A percentile compares a stretch with the other conserved stretches of the same genome.
These are phyloP conservation scores for Petrocephalus zakoni DNA, from an alignment of 2,113 vertebrate species.

Conservation along the genomic window DNA sequence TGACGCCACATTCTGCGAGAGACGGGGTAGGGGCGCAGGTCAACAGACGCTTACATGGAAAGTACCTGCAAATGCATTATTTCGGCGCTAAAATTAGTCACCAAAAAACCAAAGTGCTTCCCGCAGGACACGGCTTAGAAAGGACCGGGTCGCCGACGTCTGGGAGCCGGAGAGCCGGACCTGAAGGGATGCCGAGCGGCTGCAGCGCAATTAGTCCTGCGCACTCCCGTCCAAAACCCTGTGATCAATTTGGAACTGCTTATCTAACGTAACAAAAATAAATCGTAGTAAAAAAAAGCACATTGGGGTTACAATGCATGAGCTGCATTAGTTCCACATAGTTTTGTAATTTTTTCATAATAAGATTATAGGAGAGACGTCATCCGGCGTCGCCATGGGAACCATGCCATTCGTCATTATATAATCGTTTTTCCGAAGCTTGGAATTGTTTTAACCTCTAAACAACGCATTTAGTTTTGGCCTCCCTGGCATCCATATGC, in stretches of 20 bases:
- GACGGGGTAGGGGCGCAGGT: background rate
- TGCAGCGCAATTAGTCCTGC: too few species aligned
- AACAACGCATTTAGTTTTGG: background rate
- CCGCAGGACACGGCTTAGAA: background rate
- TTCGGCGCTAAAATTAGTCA: background rate
- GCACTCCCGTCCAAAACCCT: background rate
- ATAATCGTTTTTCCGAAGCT: background rate
- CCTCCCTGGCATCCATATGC: background rate
- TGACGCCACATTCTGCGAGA: background rate
- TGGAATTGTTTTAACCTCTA: background rate
- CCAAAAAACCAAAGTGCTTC: background rate
- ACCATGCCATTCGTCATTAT: background rate
- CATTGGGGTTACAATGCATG: background rate
- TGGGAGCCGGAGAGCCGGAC: background rate
- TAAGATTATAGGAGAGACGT: background rate
- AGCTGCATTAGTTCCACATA: constrained; percentile 34
- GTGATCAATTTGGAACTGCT: background rate
- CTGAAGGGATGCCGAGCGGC: background rate
- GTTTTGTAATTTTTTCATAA: constrained; percentile 15
- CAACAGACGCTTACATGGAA: background rate
- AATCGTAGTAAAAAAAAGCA: background rate
- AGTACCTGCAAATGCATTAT: background rate
- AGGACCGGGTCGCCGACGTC: background rate
- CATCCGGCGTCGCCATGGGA: background rate
- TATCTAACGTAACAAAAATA: background rate